Conservation (phyloP, 2,113 vertebrate species). For the Labeo rohita region DNA sequence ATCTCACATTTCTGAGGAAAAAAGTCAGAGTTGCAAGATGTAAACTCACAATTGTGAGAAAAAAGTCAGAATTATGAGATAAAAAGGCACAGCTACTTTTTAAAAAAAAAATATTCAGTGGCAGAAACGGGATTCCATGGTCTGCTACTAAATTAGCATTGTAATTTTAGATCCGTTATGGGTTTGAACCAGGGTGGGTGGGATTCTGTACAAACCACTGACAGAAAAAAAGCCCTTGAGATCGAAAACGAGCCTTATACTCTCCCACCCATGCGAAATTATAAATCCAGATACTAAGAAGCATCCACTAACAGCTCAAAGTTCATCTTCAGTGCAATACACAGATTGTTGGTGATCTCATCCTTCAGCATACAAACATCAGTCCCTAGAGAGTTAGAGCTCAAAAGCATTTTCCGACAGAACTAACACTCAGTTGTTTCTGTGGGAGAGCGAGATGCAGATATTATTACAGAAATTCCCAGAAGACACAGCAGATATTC, state of each 20-base stretch:
- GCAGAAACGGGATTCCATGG: too few species aligned
- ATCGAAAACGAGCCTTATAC: not conserved
- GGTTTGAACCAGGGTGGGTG: not conserved
- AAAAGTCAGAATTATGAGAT: too few species aligned
- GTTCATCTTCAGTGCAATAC: not conserved
- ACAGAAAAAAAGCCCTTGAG: not conserved
- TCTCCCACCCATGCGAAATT: not conserved
- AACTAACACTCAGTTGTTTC: not conserved
- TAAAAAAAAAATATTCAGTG: too few species aligned
- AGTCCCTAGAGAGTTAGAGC: not conserved
- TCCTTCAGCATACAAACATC: slow-evolving; percentile 20
- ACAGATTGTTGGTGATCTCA: slow-evolving; percentile 11
- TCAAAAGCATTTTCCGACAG: slow-evolving; percentile 17
- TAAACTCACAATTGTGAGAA: too few species aligned
- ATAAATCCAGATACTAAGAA: slow-evolving; percentile 1
- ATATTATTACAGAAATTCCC: not conserved
- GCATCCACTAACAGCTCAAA: slow-evolving; percentile 15
- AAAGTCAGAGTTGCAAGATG: too few species aligned
- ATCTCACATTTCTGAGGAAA: too few species aligned
- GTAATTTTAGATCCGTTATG: not conserved
- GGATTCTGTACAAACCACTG: not conserved
- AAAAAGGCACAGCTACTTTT: too few species aligned
- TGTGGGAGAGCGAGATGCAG: not conserved
- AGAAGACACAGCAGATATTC: not conserved
- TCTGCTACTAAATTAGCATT: not conserved